Base-by-base conservation (phyloP, 2,888 invertebrate species). In the Thyatira batis region DNA sequence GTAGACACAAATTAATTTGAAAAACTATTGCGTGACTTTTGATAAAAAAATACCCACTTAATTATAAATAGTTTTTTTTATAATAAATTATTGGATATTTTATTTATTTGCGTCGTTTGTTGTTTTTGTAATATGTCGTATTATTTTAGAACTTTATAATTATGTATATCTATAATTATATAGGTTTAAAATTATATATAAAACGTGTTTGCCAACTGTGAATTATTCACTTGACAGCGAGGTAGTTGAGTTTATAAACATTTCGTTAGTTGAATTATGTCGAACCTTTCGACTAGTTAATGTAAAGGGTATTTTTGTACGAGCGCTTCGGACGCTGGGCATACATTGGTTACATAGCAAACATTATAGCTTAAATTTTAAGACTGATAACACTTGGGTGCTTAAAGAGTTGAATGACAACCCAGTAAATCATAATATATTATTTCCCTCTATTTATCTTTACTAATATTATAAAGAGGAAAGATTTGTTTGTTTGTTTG, bases 351-450 rank as follows among this genome's bases (percentile, higher is more conserved):
- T 27, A 17, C 5, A 27, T 48, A 23, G n/a, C 13, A 28, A 54
- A 28, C 49, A 55, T 54, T 53, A 49, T 65, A 71, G 62, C 65
- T 69, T 72, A 72, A 71, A 71, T 69, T 77, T 70, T 67, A 82
- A 84, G 84, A 83, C 82, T 83, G 82, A 83, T 76, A 65, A 67
- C 64, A 78, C 63, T 75, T 76, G 76, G 82, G 84, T 82, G 84
- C 78, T 82, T 78, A 67, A 63, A 59, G 65, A 2, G 20, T 51
- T 60, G 51, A 53, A 49, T 53, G 50, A 48, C n/a, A n/a, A n/a
- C 49, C 52, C 30, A 25, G 30, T 53, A 54, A 48, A 17, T 50
- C 51, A 60, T 63, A 54, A 54, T 55, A 61, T 62, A 56, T 55
- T 6, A 45, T 53, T 65, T 65, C 62, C 62, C 61, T 60, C 69